Percentiles rank a stretch among this genome's conserved stretches.
Evolutionary conservation across 2,797 vertebrate genomes (phyloP).

Genomic region (Eulemur rubriventer): DNA sequence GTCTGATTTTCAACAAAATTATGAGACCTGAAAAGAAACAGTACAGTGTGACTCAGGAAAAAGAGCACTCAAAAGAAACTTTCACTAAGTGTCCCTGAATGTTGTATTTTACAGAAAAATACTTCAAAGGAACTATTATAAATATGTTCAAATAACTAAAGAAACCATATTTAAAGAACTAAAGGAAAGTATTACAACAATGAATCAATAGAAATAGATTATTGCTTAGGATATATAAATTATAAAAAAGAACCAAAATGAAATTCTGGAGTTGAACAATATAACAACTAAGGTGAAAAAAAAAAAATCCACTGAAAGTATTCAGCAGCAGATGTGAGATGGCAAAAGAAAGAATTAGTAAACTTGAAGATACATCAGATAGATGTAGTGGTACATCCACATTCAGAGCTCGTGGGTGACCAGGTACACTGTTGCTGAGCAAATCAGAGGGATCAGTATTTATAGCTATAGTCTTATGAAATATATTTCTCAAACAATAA

Average conservation of each 20-base stretch:
- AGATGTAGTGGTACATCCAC: neutral
- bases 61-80: neutral
- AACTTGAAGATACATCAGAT: neutral
- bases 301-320: neutral
- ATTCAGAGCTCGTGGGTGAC: neutral
- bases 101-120: neutral
- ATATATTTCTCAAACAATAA: neutral
- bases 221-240: neutral
- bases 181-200: neutral
- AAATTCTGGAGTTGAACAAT: neutral
- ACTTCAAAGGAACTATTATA: neutral
- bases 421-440: neutral
- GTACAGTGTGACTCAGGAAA: neutral
- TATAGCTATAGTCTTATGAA: neutral
- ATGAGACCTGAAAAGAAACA: neutral
- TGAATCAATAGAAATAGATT: neutral
- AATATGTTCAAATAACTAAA: neutral
- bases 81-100: neutral
- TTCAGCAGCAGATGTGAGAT: neutral
- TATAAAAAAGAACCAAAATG: neutral
- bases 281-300: neutral
- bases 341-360: neutral
- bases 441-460: neutral
- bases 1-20: neutral
- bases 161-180: neutral